Evolutionary conservation across 2,113 vertebrate species (phyloP).

Genomic region (Bos javanicus): DNA sequence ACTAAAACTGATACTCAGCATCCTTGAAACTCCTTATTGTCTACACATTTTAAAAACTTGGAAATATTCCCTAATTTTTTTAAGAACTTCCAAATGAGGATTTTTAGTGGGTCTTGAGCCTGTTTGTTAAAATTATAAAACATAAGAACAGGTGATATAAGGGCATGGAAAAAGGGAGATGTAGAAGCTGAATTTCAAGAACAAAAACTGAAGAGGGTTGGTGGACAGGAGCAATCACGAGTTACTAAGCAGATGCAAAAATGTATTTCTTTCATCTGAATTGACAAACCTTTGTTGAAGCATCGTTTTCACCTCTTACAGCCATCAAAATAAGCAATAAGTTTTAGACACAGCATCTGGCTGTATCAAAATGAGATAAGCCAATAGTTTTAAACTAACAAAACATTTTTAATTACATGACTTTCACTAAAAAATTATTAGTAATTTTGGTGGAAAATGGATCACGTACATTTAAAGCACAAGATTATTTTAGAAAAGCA

Average conservation of each 20-base stretch:
- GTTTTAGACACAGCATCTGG: not conserved
- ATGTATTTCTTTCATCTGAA: not conserved
- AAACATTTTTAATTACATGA: constrained; percentile 1
- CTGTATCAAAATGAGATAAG: not conserved
- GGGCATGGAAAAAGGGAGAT: not conserved
- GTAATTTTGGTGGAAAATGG: not conserved
- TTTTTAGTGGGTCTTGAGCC: not conserved
- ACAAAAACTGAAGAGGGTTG: not conserved
- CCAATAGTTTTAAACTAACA: not conserved
- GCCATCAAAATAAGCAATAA: not conserved
- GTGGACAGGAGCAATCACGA: not conserved
- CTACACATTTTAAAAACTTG: not conserved
- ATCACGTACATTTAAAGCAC: not conserved
- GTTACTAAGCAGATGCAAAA: not conserved
- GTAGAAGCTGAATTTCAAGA: not conserved
- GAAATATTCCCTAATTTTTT: constrained; percentile 21
- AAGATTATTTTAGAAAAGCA: not conserved
- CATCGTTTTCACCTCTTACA: not conserved
- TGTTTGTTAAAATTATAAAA: not conserved
- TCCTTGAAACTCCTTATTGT: not conserved
- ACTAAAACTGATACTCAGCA: not conserved
- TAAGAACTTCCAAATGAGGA: constrained; percentile 26
- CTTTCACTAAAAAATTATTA: not conserved
- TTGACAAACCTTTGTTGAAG: not conserved
- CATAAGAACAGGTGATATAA: not conserved